Percentiles rank a stretch among this genome's conserved stretches.
phyloP scores from a whole-genome alignment of 2,797 vertebrate species.

The Gallinago stenura region DNA sequence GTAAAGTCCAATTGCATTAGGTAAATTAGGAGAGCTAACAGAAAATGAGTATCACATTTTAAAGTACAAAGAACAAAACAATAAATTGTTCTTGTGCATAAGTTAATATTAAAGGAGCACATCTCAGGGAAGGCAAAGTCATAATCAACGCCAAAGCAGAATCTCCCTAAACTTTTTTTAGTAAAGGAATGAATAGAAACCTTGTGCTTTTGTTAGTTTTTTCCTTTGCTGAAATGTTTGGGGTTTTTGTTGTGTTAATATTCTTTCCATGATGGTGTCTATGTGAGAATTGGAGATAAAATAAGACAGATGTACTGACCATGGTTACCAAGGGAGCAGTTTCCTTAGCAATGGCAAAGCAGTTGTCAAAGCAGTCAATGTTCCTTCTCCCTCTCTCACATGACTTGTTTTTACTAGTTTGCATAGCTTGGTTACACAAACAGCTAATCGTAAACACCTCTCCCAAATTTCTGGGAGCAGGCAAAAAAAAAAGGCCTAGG shows the following conservation, averaged over 20 bases:
- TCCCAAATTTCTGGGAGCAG: constrained; percentile 6
- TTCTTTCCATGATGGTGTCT: constrained; percentile 70
- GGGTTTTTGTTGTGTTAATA: constrained; percentile 66
- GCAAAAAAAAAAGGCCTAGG: constrained; percentile 18
- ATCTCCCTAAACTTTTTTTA: constrained; percentile 36
- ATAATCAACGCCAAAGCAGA: constrained; percentile 47
- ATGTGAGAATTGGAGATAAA: constrained; percentile 76
- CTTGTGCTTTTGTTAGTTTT: constrained; percentile 34
- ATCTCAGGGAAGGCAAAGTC: neutral
- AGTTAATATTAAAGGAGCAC: constrained; percentile 27
- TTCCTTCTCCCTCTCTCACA: constrained; percentile 63
- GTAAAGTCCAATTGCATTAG: constrained; percentile 30
- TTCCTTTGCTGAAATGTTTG: constrained; percentile 55
- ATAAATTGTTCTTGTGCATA: neutral
- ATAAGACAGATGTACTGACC: constrained; percentile 83
- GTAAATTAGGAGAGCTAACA: constrained; percentile 39
- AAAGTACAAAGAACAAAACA: constrained; percentile 5
- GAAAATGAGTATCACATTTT: constrained; percentile 42
- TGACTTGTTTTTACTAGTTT: constrained; percentile 74
- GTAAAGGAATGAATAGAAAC: constrained; percentile 49
- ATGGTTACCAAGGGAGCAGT: constrained; percentile 84
- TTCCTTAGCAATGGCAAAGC: constrained; percentile 81
- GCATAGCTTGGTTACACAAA: constrained; percentile 68
- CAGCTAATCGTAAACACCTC: constrained; percentile 48
- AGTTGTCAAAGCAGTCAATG: constrained; percentile 76